Conservation (phyloP, 2,113 vertebrate genomes). For the Burhinus oedicnemus region DNA sequence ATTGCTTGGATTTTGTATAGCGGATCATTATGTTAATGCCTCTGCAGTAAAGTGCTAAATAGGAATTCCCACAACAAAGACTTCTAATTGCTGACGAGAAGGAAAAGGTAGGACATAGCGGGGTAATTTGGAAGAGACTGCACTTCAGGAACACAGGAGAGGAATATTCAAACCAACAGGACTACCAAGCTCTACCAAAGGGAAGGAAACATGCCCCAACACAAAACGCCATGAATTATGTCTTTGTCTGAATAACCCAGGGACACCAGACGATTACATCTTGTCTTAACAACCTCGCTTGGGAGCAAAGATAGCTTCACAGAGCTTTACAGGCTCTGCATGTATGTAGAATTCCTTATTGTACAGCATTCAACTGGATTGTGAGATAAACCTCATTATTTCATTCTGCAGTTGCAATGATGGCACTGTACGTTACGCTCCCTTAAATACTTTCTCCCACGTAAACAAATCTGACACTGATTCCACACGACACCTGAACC, state of each 20-base stretch:
- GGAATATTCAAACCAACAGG: background rate
- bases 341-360: accelerated
- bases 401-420: background rate
- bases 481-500: background rate
- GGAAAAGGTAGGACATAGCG: background rate
- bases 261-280: background rate
- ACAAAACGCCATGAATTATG: accelerated
- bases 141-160: background rate
- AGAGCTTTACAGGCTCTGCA: background rate
- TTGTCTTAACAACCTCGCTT: accelerated
- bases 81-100: background rate
- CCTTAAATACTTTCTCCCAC: background rate
- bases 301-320: background rate
- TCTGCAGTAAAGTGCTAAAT: background rate
- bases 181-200: background rate
- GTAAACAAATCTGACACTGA: background rate
- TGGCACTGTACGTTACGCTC: background rate
- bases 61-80: background rate
- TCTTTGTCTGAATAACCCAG: background rate
- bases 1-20: background rate
- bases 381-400: background rate
- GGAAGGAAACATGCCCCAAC: background rate
- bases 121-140: background rate
- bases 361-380: background rate
- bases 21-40: background rate